Evolutionary conservation across 2,888 invertebrate species (phyloP).

Genomic region (Ditylenchus weischeri): DNA sequence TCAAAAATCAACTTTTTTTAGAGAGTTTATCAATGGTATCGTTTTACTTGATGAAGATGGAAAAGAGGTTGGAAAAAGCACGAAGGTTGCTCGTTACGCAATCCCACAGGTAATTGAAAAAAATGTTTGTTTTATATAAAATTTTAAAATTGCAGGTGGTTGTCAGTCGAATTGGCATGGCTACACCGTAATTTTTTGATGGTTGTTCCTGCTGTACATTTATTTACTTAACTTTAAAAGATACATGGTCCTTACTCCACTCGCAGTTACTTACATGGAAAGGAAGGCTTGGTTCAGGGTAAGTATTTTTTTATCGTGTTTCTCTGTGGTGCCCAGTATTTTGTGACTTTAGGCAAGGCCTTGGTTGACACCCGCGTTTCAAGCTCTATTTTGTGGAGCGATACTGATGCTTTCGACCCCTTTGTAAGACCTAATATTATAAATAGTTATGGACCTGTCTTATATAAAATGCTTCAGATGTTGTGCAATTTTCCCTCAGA

Average conservation of each 20-base stretch:
- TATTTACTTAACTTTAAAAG: conserved; percentile 5
- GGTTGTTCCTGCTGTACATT: background rate
- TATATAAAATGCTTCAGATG: conserved; percentile 61
- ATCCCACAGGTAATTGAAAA: conserved; percentile 67
- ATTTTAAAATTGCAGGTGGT: conserved; percentile 64
- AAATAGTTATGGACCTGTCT: too few relatives aligned
- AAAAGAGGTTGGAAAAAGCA: conserved; percentile 69
- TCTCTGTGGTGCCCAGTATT: background rate
- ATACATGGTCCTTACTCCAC: conserved; percentile 69
- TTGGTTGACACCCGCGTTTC: conserved; percentile 45
- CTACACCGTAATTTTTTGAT: background rate
- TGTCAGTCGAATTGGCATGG: conserved; percentile 84
- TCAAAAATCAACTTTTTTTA: conserved; percentile 28
- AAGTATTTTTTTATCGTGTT: too few relatives aligned
- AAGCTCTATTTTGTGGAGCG: conserved; percentile 51
- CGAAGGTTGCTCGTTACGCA: conserved; percentile 74
- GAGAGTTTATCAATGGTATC: conserved; percentile 66
- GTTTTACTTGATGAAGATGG: conserved; percentile 77
- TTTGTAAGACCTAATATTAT: conserved; percentile 59
- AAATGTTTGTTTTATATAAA: too few relatives aligned
- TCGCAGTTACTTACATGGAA: conserved; percentile 80
- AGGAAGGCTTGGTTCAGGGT: conserved; percentile 66
- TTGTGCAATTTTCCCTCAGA: conserved; percentile 89
- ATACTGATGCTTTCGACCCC: conserved; percentile 89
- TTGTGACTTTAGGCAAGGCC: conserved; percentile 22